Percentiles rank a stretch among this genome's conserved stretches.
Conservation (phyloP, 2,113 vertebrate species). For the Hymenochirus boettgeri region DNA sequence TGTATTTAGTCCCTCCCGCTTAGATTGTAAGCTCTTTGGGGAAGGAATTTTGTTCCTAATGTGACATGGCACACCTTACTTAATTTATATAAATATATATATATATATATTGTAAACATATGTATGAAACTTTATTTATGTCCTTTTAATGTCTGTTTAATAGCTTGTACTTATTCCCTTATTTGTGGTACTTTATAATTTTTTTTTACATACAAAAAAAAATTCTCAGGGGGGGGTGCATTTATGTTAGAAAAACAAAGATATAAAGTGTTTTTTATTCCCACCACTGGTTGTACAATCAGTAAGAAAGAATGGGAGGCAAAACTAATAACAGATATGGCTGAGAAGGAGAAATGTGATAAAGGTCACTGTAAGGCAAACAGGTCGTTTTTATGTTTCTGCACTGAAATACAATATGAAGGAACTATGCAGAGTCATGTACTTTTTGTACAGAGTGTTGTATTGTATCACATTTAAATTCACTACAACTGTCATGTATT, state of each 20-base stretch:
- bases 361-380: slow-evolving; percentile 55
- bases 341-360: slow-evolving; percentile 39
- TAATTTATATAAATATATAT: too few species aligned
- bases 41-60: too few species aligned
- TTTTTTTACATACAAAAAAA: too few species aligned
- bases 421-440: slow-evolving; percentile 53
- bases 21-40: too few species aligned
- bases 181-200: too few species aligned
- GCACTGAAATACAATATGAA: slow-evolving; percentile 50
- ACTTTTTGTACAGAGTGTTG: slow-evolving; percentile 61
- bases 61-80: too few species aligned
- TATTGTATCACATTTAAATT: slow-evolving; percentile 67
- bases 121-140: too few species aligned
- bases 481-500: slow-evolving; percentile 68
- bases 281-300: slow-evolving; percentile 13
- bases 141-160: too few species aligned
- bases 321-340: slow-evolving; percentile 23
- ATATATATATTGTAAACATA: too few species aligned
- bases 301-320: not conserved
- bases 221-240: too few species aligned
- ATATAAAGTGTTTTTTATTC: slow-evolving; percentile 1
- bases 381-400: slow-evolving; percentile 48
- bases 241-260: not conserved
- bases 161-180: too few species aligned
- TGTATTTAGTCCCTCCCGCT: too few species aligned